Percentiles rank a stretch among this genome's conserved stretches.
These are phyloP conservation scores for Sebastiscus albofasciatus DNA, from an alignment of 2,797 vertebrate genomes.

Conservation along the genomic window DNA sequence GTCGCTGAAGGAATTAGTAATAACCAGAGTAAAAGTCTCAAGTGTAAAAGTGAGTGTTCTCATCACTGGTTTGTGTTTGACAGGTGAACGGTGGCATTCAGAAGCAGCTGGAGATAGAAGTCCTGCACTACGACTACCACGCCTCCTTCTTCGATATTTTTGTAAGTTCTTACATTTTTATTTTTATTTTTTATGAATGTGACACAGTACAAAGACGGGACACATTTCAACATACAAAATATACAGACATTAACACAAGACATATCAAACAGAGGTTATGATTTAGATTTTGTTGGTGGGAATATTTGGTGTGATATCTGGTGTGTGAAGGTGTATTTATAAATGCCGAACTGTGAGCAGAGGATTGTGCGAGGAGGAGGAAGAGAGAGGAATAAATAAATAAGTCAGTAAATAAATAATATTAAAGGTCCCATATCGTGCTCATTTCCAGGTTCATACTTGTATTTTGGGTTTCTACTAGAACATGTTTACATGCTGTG, in stretches of 20 bases:
- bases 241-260: not conserved
- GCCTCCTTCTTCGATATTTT: conserved; percentile 98
- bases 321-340: not conserved
- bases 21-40: not conserved
- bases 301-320: no score
- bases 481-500: no score
- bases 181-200: not conserved
- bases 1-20: not conserved
- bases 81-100: conserved; percentile 92
- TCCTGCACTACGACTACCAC: conserved; percentile 91
- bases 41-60: not conserved
- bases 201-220: not conserved
- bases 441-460: no score
- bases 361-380: not conserved
- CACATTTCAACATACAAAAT: not conserved
- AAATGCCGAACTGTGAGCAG: not conserved
- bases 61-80: not conserved
- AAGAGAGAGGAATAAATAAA: not conserved
- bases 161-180: conserved; percentile 81
- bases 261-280: not conserved
- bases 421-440: no score
- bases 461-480: no score
- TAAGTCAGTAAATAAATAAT: not conserved
- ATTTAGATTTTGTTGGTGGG: not conserved
- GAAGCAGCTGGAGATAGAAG: conserved; percentile 88